Base-by-base conservation (phyloP, 2,797 vertebrate species). In the Ctenosaura bakeri region DNA sequence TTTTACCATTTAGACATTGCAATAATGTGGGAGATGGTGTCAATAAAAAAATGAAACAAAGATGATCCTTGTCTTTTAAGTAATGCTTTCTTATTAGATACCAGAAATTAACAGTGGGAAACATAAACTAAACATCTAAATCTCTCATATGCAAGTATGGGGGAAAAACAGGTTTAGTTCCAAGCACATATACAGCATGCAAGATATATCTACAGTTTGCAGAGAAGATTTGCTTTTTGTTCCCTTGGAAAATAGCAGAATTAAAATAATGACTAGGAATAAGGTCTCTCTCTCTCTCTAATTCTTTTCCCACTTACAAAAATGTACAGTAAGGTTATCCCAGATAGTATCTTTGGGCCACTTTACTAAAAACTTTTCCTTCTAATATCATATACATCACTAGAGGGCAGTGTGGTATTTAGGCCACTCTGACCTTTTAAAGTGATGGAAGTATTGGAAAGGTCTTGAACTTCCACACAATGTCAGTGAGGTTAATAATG, bases 361-460 rank as follows among this genome's bases (percentile, higher is more conserved):
- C 89, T 90, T 79, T 87, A 78, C 62, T 91, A 78, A 14, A 89
- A 93, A 92, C 91, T 93, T 94, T 94, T 93, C 92, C 76, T 83
- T 62, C 73, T 24, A 87, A 91, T 89, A 88, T 93, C 90, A 89
- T 93, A 91, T 64, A 56, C 46, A 96, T 97, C 98, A 98, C 98
- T 98, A 99, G 98, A 98, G 98, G 98, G 98, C 98, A 98, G 98
- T 98, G 97, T 98, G 97, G 98, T 96, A 98, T 98, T 97, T 96
- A 95, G 94, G 96, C 97, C 97, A 94, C 94, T 95, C 93, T 98
- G 98, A 98, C 98, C 98, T 97, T 96, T 96, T 93, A 94, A 92
- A 24, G 89, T 83, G 78, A 94, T 96, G 96, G 93, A 97, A 95
- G 90, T 86, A 88, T 92, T 80, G 90, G 94, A 95, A 94, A 94